A percentile compares a stretch with the other conserved stretches of the same genome.
Conservation (phyloP, 92 coral and sea anemone species). For the Parazoanthus swiftii region DNA sequence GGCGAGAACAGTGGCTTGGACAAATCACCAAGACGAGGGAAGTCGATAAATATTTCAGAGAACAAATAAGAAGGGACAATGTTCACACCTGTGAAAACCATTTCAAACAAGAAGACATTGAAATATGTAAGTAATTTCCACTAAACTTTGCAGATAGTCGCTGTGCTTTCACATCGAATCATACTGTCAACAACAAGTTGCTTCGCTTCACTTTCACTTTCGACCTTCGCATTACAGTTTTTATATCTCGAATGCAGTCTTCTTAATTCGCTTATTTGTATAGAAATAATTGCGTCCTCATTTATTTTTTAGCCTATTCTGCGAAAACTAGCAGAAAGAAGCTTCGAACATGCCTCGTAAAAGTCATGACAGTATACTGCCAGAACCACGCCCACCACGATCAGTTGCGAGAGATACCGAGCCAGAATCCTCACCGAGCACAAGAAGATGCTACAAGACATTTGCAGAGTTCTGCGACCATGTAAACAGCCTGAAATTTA, state of each 20-base stretch:
- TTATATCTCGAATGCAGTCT: conserved; percentile 1
- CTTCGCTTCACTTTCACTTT: not conserved
- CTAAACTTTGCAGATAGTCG: not conserved
- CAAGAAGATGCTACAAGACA: conserved; percentile 47
- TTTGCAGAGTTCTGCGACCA: conserved; percentile 58
- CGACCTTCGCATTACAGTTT: not conserved
- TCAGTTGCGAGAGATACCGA: conserved; percentile 51
- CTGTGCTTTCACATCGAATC: not conserved
- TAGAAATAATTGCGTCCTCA: not conserved
- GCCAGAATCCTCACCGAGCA: conserved; percentile 31
- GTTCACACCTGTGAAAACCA: conserved; percentile 39
- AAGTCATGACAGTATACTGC: conserved; percentile 48
- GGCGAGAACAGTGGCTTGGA: conserved; percentile 60
- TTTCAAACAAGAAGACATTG: conserved; percentile 30
- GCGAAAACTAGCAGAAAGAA: conserved; percentile 42
- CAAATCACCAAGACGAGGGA: conserved; percentile 39
- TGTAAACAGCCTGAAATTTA: not conserved
- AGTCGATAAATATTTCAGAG: conserved; percentile 15
- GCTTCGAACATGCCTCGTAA: conserved; percentile 50
- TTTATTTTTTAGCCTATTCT: conserved; percentile 35
- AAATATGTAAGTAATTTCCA: conserved; percentile 20
- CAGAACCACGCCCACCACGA: conserved; percentile 52
- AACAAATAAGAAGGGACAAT: conserved; percentile 28
- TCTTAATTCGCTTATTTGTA: not conserved
- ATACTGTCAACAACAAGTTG: not conserved